These are phyloP conservation scores for Drosophila persimilis DNA, from an alignment of 1,140 invertebrate species.

Conservation along the genomic window DNA sequence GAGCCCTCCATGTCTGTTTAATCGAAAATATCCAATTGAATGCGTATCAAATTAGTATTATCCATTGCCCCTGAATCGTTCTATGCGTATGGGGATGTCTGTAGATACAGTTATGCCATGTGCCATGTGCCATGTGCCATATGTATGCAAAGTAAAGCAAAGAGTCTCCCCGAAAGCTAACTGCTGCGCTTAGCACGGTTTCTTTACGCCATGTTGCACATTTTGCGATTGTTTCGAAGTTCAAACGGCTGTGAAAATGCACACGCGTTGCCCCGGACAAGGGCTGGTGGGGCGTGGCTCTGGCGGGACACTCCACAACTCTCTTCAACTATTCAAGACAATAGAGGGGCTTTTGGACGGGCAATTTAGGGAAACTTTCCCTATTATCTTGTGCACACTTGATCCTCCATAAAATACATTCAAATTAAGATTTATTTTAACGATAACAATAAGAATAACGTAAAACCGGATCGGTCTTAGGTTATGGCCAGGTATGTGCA, in stretches of 20 bases:
- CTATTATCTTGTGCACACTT: no score
- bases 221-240: constrained; percentile 73
- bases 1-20: no score
- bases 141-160: constrained; percentile 41
- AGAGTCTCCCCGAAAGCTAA: constrained; percentile 51
- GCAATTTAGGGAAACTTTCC: background rate
- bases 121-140: background rate
- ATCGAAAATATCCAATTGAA: no score
- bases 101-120: constrained; percentile 3
- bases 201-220: constrained; percentile 72
- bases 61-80: no score
- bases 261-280: constrained; percentile 37
- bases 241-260: constrained; percentile 79
- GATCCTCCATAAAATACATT: no score
- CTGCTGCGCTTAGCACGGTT: constrained; percentile 74
- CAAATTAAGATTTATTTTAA: no score
- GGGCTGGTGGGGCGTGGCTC: background rate
- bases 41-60: no score
- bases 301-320: background rate
- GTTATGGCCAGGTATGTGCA: no score
- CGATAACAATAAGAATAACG: no score
- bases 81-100: no score
- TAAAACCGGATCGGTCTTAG: no score
- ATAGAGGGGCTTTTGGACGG: constrained; percentile 15
- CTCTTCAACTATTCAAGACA: constrained; percentile 32